These are phyloP conservation scores for Cyanoramphus novaezelandiae DNA, from an alignment of 2,113 vertebrate genomes.

Conservation along the genomic window DNA sequence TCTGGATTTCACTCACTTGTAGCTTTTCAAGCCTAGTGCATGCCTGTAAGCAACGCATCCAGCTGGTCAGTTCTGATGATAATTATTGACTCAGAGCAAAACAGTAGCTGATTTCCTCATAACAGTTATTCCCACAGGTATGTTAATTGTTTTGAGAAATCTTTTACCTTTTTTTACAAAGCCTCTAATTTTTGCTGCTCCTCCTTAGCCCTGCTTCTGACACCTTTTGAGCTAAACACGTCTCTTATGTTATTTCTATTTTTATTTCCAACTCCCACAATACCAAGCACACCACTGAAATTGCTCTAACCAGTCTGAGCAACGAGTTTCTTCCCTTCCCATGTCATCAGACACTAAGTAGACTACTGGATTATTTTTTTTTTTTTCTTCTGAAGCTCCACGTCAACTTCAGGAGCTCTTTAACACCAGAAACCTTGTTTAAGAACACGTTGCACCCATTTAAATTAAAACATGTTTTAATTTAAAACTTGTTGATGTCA, in stretches of 20 bases:
- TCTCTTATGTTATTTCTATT: not conserved
- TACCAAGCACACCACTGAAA: not conserved
- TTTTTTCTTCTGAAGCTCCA: not conserved
- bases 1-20: not conserved
- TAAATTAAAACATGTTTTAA: not conserved
- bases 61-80: not conserved
- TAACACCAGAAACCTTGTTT: not conserved
- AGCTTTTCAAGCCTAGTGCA: not conserved
- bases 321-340: not conserved
- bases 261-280: not conserved
- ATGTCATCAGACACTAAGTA: not conserved
- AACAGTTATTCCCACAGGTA: not conserved
- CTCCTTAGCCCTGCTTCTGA: not conserved
- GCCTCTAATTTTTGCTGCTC: not conserved
- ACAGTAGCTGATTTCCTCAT: not conserved
- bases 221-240: not conserved
- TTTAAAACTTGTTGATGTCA: too few species aligned
- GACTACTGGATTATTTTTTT: not conserved
- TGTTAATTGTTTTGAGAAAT: not conserved
- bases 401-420: not conserved
- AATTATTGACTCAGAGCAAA: not conserved
- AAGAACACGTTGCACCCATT: not conserved
- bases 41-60: not conserved
- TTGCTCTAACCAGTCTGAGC: not conserved
- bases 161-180: not conserved